Percentiles rank a stretch among this genome's conserved stretches.
These are phyloP conservation scores for Lepisosteus oculatus DNA, from an alignment of 2,113 vertebrate genomes.

Conservation along the genomic window DNA sequence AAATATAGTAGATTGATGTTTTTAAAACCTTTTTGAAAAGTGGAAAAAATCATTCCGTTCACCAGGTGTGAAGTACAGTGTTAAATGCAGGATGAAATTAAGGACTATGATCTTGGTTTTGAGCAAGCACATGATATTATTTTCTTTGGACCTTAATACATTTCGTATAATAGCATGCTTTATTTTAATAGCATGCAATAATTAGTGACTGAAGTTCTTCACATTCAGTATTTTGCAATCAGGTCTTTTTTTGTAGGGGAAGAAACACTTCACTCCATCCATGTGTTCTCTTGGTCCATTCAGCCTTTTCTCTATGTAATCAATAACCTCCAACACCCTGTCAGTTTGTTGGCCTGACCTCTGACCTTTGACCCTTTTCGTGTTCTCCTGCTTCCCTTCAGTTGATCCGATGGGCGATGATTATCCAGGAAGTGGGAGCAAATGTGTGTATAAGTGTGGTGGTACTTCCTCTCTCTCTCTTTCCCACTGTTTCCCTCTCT, in stretches of 20 bases:
- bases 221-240: slow-evolving; percentile 29
- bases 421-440: slow-evolving; percentile 94
- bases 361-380: slow-evolving; percentile 80
- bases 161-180: too few relatives aligned
- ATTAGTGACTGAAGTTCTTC: background rate
- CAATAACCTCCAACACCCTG: slow-evolving; percentile 37
- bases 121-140: too few relatives aligned
- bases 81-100: too few relatives aligned
- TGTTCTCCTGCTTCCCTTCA: slow-evolving; percentile 87
- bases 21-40: too few relatives aligned
- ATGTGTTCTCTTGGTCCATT: slow-evolving; percentile 30
- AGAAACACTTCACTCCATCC: slow-evolving; percentile 20
- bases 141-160: too few relatives aligned
- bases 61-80: too few relatives aligned
- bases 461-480: slow-evolving; percentile 44
- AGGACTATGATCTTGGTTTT: too few relatives aligned
- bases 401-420: slow-evolving; percentile 93
- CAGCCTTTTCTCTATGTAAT: slow-evolving; percentile 37
- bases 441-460: slow-evolving; percentile 93
- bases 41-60: too few relatives aligned
- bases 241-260: slow-evolving; percentile 20
- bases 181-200: too few relatives aligned
- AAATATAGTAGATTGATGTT: too few relatives aligned
- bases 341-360: slow-evolving; percentile 40
- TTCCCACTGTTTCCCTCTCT: slow-evolving; percentile 49